phyloP scores from a whole-genome alignment of 2,888 invertebrate genomes.

The Apamea crenata region DNA sequence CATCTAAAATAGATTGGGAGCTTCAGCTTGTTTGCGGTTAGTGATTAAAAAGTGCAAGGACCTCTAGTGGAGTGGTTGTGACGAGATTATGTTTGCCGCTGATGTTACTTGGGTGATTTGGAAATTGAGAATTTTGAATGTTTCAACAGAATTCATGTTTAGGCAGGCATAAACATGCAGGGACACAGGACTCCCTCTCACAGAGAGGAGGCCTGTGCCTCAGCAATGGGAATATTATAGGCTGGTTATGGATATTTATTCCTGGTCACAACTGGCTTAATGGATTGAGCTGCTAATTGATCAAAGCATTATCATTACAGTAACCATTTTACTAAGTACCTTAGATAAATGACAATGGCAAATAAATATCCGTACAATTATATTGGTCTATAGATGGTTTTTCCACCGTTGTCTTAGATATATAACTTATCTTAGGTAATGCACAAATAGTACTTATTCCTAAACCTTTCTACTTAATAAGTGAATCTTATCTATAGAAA shows the following conservation, averaged over 20 bases:
- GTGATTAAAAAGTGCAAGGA: slow-evolving; percentile 33
- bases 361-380: background rate
- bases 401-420: background rate
- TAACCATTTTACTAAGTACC: background rate
- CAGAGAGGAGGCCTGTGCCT: background rate
- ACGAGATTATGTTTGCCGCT: slow-evolving; percentile 2
- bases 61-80: background rate
- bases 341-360: background rate
- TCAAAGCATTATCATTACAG: background rate
- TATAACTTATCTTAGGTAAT: background rate
- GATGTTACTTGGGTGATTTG: background rate
- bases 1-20: slow-evolving; percentile 47
- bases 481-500: background rate
- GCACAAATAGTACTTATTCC: background rate
- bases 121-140: background rate
- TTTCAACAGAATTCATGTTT: background rate
- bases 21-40: slow-evolving; percentile 30
- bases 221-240: background rate
- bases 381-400: background rate
- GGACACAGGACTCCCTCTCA: too few relatives aligned
- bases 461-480: background rate
- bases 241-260: background rate
- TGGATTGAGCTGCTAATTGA: background rate
- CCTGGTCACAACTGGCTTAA: background rate
- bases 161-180: too few relatives aligned